Evolutionary conservation across 2,113 vertebrate species (phyloP).

Genomic region (Pseudorasbora parva): DNA sequence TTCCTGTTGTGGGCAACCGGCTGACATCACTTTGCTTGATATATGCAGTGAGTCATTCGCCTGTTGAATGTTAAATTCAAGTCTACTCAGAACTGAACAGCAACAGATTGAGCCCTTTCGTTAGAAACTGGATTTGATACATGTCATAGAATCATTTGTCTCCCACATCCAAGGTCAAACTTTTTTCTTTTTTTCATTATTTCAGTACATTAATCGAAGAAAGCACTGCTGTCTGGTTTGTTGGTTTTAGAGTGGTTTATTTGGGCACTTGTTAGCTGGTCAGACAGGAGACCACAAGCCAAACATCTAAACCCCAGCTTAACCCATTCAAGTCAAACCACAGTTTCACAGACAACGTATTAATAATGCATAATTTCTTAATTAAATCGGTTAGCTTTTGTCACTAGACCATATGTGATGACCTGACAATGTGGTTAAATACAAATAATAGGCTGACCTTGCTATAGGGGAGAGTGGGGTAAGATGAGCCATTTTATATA

Average conservation of each 20-base stretch:
- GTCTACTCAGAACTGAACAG: background rate
- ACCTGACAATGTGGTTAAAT: background rate
- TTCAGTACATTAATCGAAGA: no score
- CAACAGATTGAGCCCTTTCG: background rate
- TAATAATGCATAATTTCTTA: background rate
- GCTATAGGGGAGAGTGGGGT: no score
- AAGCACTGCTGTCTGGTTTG: background rate
- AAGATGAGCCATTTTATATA: no score
- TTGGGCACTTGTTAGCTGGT: background rate
- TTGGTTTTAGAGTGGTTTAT: background rate
- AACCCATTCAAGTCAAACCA: background rate
- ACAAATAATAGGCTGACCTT: background rate
- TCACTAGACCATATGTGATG: background rate
- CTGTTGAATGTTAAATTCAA: background rate
- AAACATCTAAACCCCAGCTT: background rate
- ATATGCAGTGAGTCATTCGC: constrained; percentile 24
- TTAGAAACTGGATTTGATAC: background rate
- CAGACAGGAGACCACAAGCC: background rate
- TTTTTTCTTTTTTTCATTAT: no score
- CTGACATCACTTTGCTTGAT: constrained; percentile 39
- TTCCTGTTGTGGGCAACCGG: constrained; percentile 46
- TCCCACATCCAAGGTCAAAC: no score
- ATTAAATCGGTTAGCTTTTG: background rate
- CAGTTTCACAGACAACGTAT: background rate
- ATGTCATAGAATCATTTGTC: no score